Evolutionary conservation across 2,797 vertebrate genomes (phyloP), one percentile per base, ranked within the genome.

Genomic region (Momotus momota): DNA sequence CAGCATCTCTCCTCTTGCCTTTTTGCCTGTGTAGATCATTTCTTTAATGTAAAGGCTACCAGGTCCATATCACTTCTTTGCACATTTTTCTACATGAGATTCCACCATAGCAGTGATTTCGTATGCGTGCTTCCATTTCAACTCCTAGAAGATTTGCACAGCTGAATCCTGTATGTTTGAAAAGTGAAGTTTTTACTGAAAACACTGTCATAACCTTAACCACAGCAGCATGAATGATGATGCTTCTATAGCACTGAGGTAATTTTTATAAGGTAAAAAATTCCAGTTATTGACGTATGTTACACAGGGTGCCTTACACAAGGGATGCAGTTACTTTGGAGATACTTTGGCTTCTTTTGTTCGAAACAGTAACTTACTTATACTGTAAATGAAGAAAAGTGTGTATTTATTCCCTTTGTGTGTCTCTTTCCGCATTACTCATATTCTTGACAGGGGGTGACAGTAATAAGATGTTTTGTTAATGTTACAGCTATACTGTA

Each of bases 211-310:
- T 83, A 95, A 91, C 15, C 40, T 90, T 91, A 57, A 86, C 78
- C 2, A 0, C 69, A 75, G 41, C 51, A 83, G 18, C 31, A 54
- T 88, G 84, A 96, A 93, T 70, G 72, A 93, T 67, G 67, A 72
- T 88, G 79, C 25, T 93, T 87, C 90, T 93, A 61, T 73, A 88
- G 29, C 52, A 67, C 46, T 89, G 79, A 95, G 43, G 51, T 73
- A 96, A 70, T 93, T 96, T 95, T 93, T 92, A 49, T 54, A 88
- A 96, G 40, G 60, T 70, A 93, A 95, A 96, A 94, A 92, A 95
- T 83, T 94, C 46, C 61, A 40, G 65, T 61, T 84, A 49, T 46
- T 89, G 81, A 82, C 86, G 65, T 9, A 40, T 12, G 64, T 87
- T 74, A 72, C 23, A 60, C 60, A 74, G 62, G 51, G 60, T 71